Base-by-base conservation (phyloP, 2,888 invertebrate genomes). In the Drosophila monieri region DNA sequence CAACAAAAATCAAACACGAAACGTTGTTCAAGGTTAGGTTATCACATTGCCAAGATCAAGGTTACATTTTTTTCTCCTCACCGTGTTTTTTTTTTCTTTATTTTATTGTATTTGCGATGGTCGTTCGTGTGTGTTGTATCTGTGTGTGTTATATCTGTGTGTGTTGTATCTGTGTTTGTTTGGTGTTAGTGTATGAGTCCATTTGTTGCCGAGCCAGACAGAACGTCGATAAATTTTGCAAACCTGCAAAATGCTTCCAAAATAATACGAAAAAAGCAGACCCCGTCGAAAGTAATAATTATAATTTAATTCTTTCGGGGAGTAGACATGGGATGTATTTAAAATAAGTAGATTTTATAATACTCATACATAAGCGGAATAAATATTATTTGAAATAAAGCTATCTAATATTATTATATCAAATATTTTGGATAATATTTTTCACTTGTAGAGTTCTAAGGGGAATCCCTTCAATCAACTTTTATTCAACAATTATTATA, bases 1-100 rank as follows among this genome's bases (percentile, higher is more conserved):
- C 48, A 67, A 69, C 67, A 70, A 60, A 68, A 80, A 65, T 69
- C 85, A 85, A 87, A 87, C 68, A 87, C 75, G 83, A 83, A 83
- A 80, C 81, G 57, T 70, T 77, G 85, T 74, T 81, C 85, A 80
- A 86, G 90, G 89, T 89, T 89, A 84, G 85, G 90, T 90, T 89
- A 90, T 89, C 89, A 89, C 83, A 83, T 89, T 90, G 88, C 81
- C 89, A 89, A 89, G 89, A 89, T 89, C 89, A 89, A 89, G 89
- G 89, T 76, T 85, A 73, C 32, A 51, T 59, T 70, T 69, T 67
- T 44, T 30, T 35, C 32, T 56, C 35, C 51, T 49, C n/a, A 37
- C 12, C 30, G 15, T 18, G 10, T 56, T 44, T 44, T 30, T 58
- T 30, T 53, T 44, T 59, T n/a, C 2, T 18, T 18, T 30, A 51